Evolutionary conservation across 2,888 invertebrate species (phyloP).

Genomic region (Alloscopus bannaensis): DNA sequence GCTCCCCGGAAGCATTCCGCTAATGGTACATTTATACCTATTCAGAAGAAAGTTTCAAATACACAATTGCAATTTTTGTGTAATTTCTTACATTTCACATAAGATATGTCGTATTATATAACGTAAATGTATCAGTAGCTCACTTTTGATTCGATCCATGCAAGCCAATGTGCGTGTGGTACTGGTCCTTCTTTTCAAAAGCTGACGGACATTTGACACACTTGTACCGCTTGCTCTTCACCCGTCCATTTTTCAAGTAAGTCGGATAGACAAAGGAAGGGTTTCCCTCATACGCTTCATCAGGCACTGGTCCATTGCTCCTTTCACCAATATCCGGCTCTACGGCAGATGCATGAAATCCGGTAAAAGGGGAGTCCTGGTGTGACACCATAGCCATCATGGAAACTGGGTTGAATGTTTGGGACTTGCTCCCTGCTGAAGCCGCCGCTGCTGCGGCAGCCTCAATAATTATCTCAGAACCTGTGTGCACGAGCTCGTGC

Average conservation of each 20-base stretch:
- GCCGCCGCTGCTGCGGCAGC: constrained; percentile 7
- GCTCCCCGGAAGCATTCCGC: not conserved
- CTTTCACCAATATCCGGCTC: constrained; percentile 12
- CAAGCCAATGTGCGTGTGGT: constrained; percentile 86
- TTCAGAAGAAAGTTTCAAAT: constrained; percentile 16
- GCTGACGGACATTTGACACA: constrained; percentile 92
- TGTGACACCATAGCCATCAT: constrained; percentile 55
- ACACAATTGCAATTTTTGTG: too few relatives aligned
- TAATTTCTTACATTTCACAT: too few relatives aligned
- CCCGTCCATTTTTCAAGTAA: constrained; percentile 83
- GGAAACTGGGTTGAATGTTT: constrained; percentile 37
- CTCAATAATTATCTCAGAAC: constrained; percentile 76
- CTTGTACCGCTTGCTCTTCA: constrained; percentile 87
- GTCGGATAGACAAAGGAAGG: constrained; percentile 87
- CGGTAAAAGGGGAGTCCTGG: constrained; percentile 39
- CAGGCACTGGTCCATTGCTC: constrained; percentile 42
- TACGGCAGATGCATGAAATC: not conserved
- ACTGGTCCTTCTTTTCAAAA: constrained; percentile 83
- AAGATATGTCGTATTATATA: too few relatives aligned
- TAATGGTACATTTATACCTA: constrained; percentile 15
- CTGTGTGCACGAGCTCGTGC: constrained; percentile 79
- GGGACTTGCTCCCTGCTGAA: not conserved
- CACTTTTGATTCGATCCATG: constrained; percentile 86
- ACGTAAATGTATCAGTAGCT: not conserved
- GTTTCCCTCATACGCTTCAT: constrained; percentile 79